phyloP scores from a whole-genome alignment of 2,888 invertebrate genomes.

The Diploptera punctata region DNA sequence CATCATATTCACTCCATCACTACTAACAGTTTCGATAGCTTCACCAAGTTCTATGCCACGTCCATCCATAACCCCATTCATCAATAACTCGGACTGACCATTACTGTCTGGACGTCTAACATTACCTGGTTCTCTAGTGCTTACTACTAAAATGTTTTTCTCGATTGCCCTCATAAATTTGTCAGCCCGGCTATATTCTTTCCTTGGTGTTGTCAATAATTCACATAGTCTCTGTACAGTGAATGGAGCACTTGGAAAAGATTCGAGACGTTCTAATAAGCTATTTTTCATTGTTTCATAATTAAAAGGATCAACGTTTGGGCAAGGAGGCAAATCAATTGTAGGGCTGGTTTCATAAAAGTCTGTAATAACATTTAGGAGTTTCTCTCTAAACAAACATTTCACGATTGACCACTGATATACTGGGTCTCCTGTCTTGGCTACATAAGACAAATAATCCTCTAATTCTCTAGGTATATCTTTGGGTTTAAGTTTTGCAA shows the following conservation, averaged over 20 bases:
- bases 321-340: slow-evolving; percentile 82
- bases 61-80: slow-evolving; percentile 41
- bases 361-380: slow-evolving; percentile 84
- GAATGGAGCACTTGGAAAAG: slow-evolving; percentile 90
- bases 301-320: slow-evolving; percentile 90
- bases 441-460: slow-evolving; percentile 88
- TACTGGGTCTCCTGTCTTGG: slow-evolving; percentile 92
- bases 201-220: slow-evolving; percentile 85
- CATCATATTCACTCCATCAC: slow-evolving; percentile 40
- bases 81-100: slow-evolving; percentile 34
- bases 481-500: slow-evolving; percentile 77
- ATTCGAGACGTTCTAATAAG: slow-evolving; percentile 80
- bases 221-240: slow-evolving; percentile 97
- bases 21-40: slow-evolving; percentile 40
- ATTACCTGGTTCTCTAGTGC: slow-evolving; percentile 59
- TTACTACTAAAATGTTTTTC: slow-evolving; percentile 89
- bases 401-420: slow-evolving; percentile 92
- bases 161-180: slow-evolving; percentile 97
- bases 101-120: slow-evolving; percentile 31
- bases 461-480: slow-evolving; percentile 89
- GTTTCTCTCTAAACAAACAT: slow-evolving; percentile 86
- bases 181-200: slow-evolving; percentile 94
- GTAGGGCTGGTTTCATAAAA: slow-evolving; percentile 82
- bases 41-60: slow-evolving; percentile 38
- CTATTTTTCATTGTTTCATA: slow-evolving; percentile 88